A percentile compares a stretch with the other conserved stretches of the same genome.
phyloP scores from a whole-genome alignment of 2,888 invertebrate species.

The Hydrotaea diabolus region DNA sequence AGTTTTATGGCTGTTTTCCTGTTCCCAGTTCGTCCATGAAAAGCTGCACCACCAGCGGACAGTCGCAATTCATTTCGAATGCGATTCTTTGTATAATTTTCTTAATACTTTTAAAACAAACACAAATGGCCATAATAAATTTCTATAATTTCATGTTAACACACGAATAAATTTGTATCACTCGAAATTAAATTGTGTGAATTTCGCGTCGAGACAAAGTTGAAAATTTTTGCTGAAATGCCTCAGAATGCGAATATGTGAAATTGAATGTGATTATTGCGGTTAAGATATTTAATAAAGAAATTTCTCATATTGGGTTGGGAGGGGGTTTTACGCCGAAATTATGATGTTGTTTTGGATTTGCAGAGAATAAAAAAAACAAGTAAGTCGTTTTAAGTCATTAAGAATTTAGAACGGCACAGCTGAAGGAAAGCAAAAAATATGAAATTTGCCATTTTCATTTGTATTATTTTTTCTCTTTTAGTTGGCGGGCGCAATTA shows the following conservation, averaged over 20 bases:
- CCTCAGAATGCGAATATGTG: neutral
- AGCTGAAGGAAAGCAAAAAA: neutral
- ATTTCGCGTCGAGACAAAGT: neutral
- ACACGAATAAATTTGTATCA: constrained; percentile 41
- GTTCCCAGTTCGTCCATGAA: too few species aligned
- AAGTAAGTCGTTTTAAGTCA: neutral
- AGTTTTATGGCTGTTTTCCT: neutral
- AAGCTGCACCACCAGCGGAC: too few species aligned
- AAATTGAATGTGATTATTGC: neutral
- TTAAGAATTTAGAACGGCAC: constrained; percentile 14
- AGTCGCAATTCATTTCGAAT: neutral
- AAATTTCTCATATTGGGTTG: neutral
- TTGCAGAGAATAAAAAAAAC: neutral
- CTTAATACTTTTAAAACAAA: constrained; percentile 36
- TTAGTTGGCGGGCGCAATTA: too few species aligned
- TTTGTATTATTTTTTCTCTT: too few species aligned
- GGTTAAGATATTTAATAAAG: neutral
- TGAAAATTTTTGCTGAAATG: neutral
- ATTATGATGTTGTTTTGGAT: neutral
- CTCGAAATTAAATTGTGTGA: neutral
- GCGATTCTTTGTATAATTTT: constrained; percentile 24
- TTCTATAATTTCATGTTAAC: constrained; percentile 50
- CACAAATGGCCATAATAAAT: constrained; percentile 53
- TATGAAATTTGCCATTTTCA: too few species aligned
- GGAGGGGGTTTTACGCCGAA: too few species aligned